Evolutionary conservation across 2,888 invertebrate genomes (phyloP).

Genomic region (Plutella xylostella): DNA sequence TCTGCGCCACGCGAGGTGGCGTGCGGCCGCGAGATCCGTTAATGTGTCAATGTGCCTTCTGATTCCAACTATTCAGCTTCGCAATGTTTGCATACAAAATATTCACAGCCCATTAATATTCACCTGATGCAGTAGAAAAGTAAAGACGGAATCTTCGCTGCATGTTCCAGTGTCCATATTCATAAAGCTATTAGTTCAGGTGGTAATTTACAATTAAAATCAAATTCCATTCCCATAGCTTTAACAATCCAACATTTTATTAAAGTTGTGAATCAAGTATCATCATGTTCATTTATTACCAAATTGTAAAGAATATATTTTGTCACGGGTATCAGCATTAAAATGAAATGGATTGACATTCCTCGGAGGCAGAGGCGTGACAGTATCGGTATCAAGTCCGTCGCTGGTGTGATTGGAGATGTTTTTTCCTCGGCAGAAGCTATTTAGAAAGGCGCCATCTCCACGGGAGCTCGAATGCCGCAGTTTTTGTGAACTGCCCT

Average conservation of each 20-base stretch:
- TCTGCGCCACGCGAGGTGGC: constrained; percentile 42
- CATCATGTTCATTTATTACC: background rate
- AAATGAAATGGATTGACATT: constrained; percentile 3
- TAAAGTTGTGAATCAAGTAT: background rate
- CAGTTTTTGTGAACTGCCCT: background rate
- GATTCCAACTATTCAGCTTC: too few relatives aligned
- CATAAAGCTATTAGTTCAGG: too few relatives aligned
- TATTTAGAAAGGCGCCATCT: constrained; percentile 6
- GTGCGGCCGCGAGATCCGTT: constrained; percentile 23
- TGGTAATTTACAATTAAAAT: too few relatives aligned
- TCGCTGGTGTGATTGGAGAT: constrained; percentile 38
- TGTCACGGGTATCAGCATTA: background rate
- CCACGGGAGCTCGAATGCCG: constrained; percentile 4
- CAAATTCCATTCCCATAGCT: too few relatives aligned
- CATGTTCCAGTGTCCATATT: too few relatives aligned
- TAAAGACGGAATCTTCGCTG: too few relatives aligned
- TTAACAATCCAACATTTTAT: too few relatives aligned
- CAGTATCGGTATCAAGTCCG: constrained; percentile 24
- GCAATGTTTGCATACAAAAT: too few relatives aligned
- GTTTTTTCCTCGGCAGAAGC: constrained; percentile 27
- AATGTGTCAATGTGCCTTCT: constrained; percentile 7
- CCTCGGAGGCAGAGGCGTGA: constrained; percentile 1
- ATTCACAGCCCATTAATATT: too few relatives aligned
- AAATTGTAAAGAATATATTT: background rate
- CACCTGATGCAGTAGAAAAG: too few relatives aligned